phyloP scores from a whole-genome alignment of 1,140 invertebrate species.

The Cotesia vestalis region DNA sequence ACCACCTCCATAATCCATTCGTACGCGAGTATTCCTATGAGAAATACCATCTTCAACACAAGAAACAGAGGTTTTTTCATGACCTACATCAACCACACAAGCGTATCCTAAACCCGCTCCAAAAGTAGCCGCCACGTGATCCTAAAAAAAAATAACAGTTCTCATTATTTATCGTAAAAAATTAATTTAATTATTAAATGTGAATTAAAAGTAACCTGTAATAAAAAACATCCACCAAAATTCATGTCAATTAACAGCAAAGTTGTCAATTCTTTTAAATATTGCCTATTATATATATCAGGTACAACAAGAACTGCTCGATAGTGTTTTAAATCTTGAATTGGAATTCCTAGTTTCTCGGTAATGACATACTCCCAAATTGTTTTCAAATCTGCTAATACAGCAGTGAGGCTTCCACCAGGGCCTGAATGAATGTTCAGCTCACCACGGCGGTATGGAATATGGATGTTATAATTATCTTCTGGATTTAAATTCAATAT shows the following conservation, averaged over 20 bases:
- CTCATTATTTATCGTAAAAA: conserved; percentile 13
- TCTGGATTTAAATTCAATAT: conserved; percentile 78
- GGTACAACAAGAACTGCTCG: conserved; percentile 89
- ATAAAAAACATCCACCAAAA: conserved; percentile 89
- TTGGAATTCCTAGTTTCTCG: conserved; percentile 78
- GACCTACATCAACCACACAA: conserved; percentile 94
- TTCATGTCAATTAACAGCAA: conserved; percentile 84
- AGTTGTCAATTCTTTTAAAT: conserved; percentile 86
- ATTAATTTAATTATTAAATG: neutral
- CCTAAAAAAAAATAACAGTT: conserved; percentile 65
- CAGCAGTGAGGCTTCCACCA: conserved; percentile 84
- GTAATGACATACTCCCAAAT: conserved; percentile 88
- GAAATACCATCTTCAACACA: conserved; percentile 97
- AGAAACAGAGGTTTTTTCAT: conserved; percentile 93
- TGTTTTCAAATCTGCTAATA: conserved; percentile 84
- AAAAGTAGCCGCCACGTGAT: conserved; percentile 93
- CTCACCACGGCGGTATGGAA: conserved; percentile 87
- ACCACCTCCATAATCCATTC: conserved; percentile 88
- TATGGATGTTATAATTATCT: conserved; percentile 84
- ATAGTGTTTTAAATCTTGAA: conserved; percentile 82
- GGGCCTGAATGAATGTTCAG: conserved; percentile 85
- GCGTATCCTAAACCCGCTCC: conserved; percentile 90
- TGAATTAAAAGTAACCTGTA: conserved; percentile 72
- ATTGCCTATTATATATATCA: conserved; percentile 88
- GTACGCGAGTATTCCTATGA: conserved; percentile 83